Evolutionary conservation across 2,797 vertebrate genomes (phyloP).

Genomic region (Notolabrus celidotus): DNA sequence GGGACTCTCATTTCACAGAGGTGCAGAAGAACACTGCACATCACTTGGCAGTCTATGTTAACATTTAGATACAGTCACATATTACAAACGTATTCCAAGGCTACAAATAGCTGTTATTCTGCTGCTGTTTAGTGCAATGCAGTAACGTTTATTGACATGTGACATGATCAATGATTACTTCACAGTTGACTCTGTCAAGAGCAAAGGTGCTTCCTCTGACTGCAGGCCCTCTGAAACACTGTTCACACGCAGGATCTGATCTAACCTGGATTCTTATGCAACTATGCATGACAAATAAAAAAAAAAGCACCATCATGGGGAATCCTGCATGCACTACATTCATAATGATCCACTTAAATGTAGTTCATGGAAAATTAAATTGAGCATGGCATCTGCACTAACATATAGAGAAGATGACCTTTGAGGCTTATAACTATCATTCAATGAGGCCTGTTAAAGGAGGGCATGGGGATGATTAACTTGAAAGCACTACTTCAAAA

Average conservation of each 20-base stretch:
- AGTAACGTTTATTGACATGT: background rate
- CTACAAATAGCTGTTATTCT: too few species aligned
- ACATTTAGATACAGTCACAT: background rate
- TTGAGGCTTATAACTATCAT: background rate
- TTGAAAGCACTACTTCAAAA: background rate
- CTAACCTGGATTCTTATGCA: background rate
- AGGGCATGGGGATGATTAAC: background rate
- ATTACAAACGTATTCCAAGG: background rate
- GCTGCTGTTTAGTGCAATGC: background rate
- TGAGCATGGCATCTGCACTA: background rate
- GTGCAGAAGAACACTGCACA: background rate
- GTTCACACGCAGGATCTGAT: background rate
- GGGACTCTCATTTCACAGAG: background rate
- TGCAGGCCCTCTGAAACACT: background rate
- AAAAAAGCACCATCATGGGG: background rate
- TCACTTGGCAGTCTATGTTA: too few species aligned
- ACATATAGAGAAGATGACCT: background rate
- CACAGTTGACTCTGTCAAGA: conserved; percentile 59
- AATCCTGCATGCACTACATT: too few species aligned
- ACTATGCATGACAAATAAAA: background rate
- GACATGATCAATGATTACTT: conserved; percentile 67
- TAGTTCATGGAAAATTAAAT: background rate
- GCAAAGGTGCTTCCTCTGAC: conserved; percentile 70
- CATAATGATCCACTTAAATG: too few species aligned
- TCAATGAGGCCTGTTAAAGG: background rate